Base-by-base conservation (phyloP, 1,140 invertebrate species). In the Drosophila mojavensis region DNA sequence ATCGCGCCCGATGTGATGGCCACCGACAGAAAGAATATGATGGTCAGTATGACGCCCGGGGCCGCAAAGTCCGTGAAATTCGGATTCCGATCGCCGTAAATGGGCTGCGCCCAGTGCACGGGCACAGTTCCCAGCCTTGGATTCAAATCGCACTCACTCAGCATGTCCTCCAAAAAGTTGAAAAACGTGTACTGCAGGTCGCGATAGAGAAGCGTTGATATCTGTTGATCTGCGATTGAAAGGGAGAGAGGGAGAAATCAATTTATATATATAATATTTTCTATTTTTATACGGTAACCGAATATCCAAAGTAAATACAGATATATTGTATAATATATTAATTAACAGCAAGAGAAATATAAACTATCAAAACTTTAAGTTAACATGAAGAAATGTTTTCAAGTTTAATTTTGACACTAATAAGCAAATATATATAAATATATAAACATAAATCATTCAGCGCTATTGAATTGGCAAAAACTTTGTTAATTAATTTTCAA, bases 31-130 rank as follows among this genome's bases (percentile, higher is more conserved):
- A 98, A 98, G 94, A 98, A 99, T 5, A 98, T 97, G 51, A 99
- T 98, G 39, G 97, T 98, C 72, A 98, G 93, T 79, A 98, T 98
- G 48, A 99, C 95, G 72, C 98, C 98, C 17, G 98, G 98, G 4
- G 97, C 97, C 79, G 98, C 98, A 90, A 99, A 99, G 91, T 98
- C 97, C 0, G 97, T 98, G 88, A 98, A 98, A 79, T 97, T 97
- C 1, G 97, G 97, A 69, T 96, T 93, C 50, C 93, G 92, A n/a
- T 95, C 94, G 17, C 98, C 98, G 92, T 98, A 99, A 54, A 99
- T 95, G 4, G 98, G 97, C n/a, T 95, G 92, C 78, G 95, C 93
- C 81, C 97, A 96, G 94, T 97, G 93, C 47, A 97, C 93, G 1
- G 97, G 97, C 62, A 97, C 94, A 30, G 94, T 94, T 3, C 96